These are phyloP conservation scores for Tetanocera ferruginea DNA, from an alignment of 2,888 invertebrate genomes.

Conservation along the genomic window DNA sequence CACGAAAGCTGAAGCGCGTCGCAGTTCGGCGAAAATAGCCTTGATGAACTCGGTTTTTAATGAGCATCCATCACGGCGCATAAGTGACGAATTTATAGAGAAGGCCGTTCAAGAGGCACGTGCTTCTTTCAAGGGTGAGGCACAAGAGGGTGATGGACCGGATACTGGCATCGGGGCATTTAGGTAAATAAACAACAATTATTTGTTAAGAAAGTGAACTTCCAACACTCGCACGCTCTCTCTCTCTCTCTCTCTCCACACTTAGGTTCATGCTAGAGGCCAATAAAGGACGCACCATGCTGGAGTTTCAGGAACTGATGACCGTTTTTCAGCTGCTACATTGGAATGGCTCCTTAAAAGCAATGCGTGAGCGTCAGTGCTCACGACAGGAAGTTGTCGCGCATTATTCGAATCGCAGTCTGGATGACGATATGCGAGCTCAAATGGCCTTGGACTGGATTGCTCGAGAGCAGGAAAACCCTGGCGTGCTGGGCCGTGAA, in stretches of 20 bases:
- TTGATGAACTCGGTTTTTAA: constrained; percentile 97
- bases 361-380: constrained; percentile 95
- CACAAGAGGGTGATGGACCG: constrained; percentile 76
- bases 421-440: constrained; percentile 95
- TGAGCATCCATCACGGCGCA: constrained; percentile 92
- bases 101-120: constrained; percentile 94
- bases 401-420: constrained; percentile 91
- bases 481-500: constrained; percentile 84
- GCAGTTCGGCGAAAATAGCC: constrained; percentile 95
- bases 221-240: not conserved
- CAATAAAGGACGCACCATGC: constrained; percentile 93
- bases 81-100: constrained; percentile 94
- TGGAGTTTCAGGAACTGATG: constrained; percentile 97
- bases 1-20: constrained; percentile 93
- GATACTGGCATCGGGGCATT: constrained; percentile 82
- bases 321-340: constrained; percentile 96
- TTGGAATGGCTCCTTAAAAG: constrained; percentile 96
- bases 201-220: not conserved
- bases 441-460: constrained; percentile 98
- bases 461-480: constrained; percentile 81
- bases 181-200: constrained; percentile 67
- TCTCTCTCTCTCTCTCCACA: not conserved
- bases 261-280: constrained; percentile 80
- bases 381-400: constrained; percentile 93
- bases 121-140: constrained; percentile 81